These are phyloP conservation scores for Mycetomoellerius zeteki DNA, from an alignment of 1,140 invertebrate genomes.

Conservation along the genomic window DNA sequence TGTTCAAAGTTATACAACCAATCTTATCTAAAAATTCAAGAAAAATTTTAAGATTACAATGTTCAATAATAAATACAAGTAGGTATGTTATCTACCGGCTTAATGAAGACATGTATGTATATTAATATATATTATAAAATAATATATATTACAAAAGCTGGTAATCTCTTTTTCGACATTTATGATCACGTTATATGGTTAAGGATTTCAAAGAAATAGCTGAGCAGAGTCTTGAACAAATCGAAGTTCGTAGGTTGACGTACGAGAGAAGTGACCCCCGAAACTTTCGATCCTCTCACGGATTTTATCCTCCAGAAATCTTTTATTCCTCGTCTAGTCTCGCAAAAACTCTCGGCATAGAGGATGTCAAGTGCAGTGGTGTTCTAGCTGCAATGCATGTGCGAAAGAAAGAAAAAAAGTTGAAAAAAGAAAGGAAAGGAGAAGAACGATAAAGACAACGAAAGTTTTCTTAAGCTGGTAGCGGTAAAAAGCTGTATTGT, in stretches of 20 bases:
- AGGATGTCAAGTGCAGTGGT: constrained; percentile 66
- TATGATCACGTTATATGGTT: background rate
- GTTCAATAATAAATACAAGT: background rate
- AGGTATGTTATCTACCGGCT: background rate
- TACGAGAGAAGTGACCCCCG: constrained; percentile 14
- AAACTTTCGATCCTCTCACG: constrained; percentile 67
- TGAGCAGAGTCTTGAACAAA: constrained; percentile 44
- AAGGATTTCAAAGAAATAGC: constrained; percentile 10
- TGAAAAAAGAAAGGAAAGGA: background rate
- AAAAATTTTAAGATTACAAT: background rate
- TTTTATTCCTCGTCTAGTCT: constrained; percentile 70
- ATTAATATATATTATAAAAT: no score
- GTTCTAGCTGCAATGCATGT: constrained; percentile 46
- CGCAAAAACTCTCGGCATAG: constrained; percentile 65
- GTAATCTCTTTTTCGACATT: background rate
- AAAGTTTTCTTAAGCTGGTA: constrained; percentile 57
- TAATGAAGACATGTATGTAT: no score
- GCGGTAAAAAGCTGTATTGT: constrained; percentile 60
- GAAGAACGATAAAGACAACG: constrained; percentile 37
- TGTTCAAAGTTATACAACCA: background rate
- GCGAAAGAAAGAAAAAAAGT: constrained; percentile 3
- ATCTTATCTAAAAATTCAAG: background rate
- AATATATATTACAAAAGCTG: background rate
- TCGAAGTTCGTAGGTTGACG: constrained; percentile 32
- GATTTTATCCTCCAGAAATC: constrained; percentile 74